Evolutionary conservation across 2,797 vertebrate species (phyloP).

Genomic region (Anguilla anguilla): DNA sequence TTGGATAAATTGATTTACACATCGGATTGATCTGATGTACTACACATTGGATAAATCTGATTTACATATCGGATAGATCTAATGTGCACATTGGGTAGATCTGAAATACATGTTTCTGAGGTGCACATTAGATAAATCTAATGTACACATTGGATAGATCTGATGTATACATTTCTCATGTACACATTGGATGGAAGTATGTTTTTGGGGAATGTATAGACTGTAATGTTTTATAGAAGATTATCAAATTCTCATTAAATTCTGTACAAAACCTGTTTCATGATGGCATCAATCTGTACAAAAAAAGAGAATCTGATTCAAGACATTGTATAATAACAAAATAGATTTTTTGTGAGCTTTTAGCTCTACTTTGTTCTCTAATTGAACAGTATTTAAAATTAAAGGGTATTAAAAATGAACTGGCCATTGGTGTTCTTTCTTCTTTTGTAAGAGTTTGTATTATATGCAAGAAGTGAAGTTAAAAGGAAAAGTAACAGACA

Average conservation of each 20-base stretch:
- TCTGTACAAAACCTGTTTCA: conserved; percentile 7
- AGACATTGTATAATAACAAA: conserved; percentile 17
- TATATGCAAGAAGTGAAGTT: neutral
- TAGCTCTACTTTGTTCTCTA: conserved; percentile 4
- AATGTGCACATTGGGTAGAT: neutral
- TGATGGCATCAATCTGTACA: conserved; percentile 9
- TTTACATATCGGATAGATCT: neutral
- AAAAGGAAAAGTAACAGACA: neutral
- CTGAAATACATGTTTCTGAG: neutral
- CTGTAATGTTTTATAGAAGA: conserved; percentile 16
- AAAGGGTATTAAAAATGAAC: conserved; percentile 17
- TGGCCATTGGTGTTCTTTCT: neutral
- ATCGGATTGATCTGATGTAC: neutral
- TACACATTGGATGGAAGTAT: neutral
- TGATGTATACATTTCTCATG: neutral
- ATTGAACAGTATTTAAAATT: conserved; percentile 25
- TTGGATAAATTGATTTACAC: too few relatives aligned
- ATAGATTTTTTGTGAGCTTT: conserved; percentile 17
- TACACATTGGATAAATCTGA: neutral
- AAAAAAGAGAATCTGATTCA: conserved; percentile 4
- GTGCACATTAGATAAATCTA: neutral
- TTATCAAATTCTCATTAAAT: conserved; percentile 7
- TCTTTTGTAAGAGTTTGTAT: neutral
- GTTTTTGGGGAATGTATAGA: conserved; percentile 15
- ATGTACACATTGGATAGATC: neutral